Conservation (phyloP, 2,888 invertebrate species). For the Rhodophaea formosa region DNA sequence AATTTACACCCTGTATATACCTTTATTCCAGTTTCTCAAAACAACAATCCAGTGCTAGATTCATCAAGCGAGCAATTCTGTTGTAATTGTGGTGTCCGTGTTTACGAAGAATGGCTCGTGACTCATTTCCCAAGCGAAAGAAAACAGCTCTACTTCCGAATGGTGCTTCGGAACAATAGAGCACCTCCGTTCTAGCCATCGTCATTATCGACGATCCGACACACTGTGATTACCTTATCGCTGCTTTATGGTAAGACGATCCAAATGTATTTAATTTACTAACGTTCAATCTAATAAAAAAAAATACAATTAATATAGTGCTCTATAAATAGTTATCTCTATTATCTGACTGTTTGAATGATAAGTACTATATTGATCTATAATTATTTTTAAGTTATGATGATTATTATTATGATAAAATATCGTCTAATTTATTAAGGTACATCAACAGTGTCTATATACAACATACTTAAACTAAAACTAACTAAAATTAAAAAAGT, state of each 20-base stretch:
- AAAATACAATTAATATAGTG: no score
- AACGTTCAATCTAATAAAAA: no score
- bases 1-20: no score
- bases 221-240: slow-evolving; percentile 10
- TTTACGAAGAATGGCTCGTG: slow-evolving; percentile 37
- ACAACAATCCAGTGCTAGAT: slow-evolving; percentile 20
- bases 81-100: slow-evolving; percentile 24
- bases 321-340: no score
- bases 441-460: no score
- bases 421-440: no score
- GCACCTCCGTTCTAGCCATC: slow-evolving; percentile 32
- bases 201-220: slow-evolving; percentile 22
- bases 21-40: slow-evolving; percentile 16
- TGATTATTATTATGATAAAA: no score
- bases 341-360: no score
- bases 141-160: slow-evolving; percentile 60
- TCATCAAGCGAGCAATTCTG: neutral
- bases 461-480: no score
- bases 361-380: no score
- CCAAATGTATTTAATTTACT: neutral
- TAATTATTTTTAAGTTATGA: no score
- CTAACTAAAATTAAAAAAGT: no score
- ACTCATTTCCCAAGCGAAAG: slow-evolving; percentile 69
- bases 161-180: slow-evolving; percentile 56
- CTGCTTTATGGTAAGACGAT: neutral